phyloP scores from a whole-genome alignment of 2,888 invertebrate genomes.

The Melinaea marsaeus region DNA sequence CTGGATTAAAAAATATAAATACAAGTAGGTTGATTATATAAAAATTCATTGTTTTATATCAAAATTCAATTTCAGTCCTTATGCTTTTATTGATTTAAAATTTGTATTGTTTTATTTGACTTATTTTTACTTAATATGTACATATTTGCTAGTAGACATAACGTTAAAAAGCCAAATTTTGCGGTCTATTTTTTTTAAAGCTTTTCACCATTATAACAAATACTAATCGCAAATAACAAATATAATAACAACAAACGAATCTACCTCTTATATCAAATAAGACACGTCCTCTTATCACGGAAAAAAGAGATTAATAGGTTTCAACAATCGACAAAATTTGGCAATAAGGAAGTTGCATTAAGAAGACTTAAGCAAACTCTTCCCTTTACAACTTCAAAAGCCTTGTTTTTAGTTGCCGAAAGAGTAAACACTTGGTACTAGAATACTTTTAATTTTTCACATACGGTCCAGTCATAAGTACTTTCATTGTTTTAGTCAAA shows the following conservation, averaged over 20 bases:
- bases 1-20: slow-evolving; percentile 16
- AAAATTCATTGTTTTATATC: too few relatives aligned
- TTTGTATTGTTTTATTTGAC: too few relatives aligned
- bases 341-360: slow-evolving; percentile 41
- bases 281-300: slow-evolving; percentile 18
- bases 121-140: too few relatives aligned
- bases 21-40: not conserved
- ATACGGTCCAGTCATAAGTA: slow-evolving; percentile 35
- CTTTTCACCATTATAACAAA: too few relatives aligned
- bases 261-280: not conserved
- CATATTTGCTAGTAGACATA: too few relatives aligned
- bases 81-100: too few relatives aligned
- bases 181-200: too few relatives aligned
- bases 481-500: not conserved
- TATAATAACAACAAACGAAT: too few relatives aligned
- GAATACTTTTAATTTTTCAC: slow-evolving; percentile 46
- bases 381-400: slow-evolving; percentile 58
- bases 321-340: slow-evolving; percentile 29
- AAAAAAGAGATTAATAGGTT: slow-evolving; percentile 26
- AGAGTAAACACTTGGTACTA: slow-evolving; percentile 56
- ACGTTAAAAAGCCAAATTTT: too few relatives aligned
- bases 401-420: slow-evolving; percentile 70
- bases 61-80: too few relatives aligned
- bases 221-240: too few relatives aligned
- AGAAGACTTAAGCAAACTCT: slow-evolving; percentile 50